Evolutionary conservation across 1,140 invertebrate genomes (phyloP).

Genomic region (Lepidotrigona ventralis): DNA sequence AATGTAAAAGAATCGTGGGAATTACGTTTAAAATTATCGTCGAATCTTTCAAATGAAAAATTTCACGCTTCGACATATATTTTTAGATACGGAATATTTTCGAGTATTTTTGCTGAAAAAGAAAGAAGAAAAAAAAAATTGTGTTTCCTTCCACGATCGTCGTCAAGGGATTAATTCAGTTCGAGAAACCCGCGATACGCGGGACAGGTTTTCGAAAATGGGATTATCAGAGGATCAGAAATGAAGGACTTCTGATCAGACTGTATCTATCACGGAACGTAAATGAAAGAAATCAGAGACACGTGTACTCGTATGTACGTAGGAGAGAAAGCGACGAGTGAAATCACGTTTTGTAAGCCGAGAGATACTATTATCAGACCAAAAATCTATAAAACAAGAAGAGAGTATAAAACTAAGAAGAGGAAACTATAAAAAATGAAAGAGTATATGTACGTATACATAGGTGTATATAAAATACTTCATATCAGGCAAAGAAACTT

Average conservation of each 20-base stretch:
- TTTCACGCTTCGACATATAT: too few relatives aligned
- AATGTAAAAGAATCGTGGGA: too few relatives aligned
- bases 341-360: slow-evolving; percentile 36
- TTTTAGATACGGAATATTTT: too few relatives aligned
- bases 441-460: not conserved
- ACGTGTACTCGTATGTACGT: not conserved
- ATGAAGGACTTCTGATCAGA: slow-evolving; percentile 10
- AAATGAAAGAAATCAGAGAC: slow-evolving; percentile 55
- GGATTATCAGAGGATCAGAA: not conserved
- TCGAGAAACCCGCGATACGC: not conserved
- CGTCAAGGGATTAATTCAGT: not conserved
- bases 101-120: too few relatives aligned
- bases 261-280: slow-evolving; percentile 23
- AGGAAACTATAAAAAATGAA: slow-evolving; percentile 46
- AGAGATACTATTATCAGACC: slow-evolving; percentile 37
- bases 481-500: slow-evolving; percentile 50
- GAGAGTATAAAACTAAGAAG: not conserved
- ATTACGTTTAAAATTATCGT: too few relatives aligned
- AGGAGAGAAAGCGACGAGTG: slow-evolving; percentile 45
- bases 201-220: not conserved
- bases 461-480: slow-evolving; percentile 34
- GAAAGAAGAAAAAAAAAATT: too few relatives aligned
- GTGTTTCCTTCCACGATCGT: too few relatives aligned
- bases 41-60: too few relatives aligned
- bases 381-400: not conserved